A percentile compares a stretch with the other conserved stretches of the same genome.
phyloP scores from a whole-genome alignment of 2,888 invertebrate species.

The Catocala sponsa region DNA sequence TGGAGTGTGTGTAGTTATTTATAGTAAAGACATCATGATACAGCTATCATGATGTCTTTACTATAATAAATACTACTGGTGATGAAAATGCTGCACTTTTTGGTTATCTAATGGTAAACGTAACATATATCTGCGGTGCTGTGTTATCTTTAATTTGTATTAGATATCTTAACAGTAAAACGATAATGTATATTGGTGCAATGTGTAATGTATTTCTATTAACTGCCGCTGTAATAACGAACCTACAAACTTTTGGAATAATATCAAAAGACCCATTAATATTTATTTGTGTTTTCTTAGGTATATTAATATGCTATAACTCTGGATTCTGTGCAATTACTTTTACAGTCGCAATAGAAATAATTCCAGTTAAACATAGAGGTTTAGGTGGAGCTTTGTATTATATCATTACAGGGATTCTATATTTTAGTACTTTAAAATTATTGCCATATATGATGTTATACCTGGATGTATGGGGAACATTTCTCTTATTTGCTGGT shows the following conservation, averaged over 20 bases:
- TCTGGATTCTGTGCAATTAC: slow-evolving; percentile 33
- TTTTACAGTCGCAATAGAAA: slow-evolving; percentile 35
- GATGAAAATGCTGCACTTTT: background rate
- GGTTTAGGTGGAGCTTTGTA: slow-evolving; percentile 42
- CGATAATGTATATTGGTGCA: slow-evolving; percentile 20
- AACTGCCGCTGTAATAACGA: background rate
- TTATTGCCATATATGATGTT: slow-evolving; percentile 28
- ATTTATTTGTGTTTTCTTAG: slow-evolving; percentile 22
- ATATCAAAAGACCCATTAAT: slow-evolving; percentile 11
- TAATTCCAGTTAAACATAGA: slow-evolving; percentile 48
- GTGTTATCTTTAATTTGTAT: slow-evolving; percentile 30
- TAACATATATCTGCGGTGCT: slow-evolving; percentile 15
- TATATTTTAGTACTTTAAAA: slow-evolving; percentile 31
- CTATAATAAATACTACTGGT: slow-evolving; percentile 5
- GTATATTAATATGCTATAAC: slow-evolving; percentile 20
- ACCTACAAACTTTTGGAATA: slow-evolving; percentile 2
- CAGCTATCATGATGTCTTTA: too few relatives aligned
- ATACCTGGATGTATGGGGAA: slow-evolving; percentile 28
- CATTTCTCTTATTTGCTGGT: slow-evolving; percentile 23
- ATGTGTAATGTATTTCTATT: slow-evolving; percentile 17
- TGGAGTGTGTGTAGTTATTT: background rate
- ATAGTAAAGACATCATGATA: slow-evolving; percentile 8
- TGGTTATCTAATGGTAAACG: background rate
- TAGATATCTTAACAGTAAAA: slow-evolving; percentile 30
- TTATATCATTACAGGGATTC: slow-evolving; percentile 29